phyloP scores from a whole-genome alignment of 1,140 invertebrate species.

The Lepidostoma basale region DNA sequence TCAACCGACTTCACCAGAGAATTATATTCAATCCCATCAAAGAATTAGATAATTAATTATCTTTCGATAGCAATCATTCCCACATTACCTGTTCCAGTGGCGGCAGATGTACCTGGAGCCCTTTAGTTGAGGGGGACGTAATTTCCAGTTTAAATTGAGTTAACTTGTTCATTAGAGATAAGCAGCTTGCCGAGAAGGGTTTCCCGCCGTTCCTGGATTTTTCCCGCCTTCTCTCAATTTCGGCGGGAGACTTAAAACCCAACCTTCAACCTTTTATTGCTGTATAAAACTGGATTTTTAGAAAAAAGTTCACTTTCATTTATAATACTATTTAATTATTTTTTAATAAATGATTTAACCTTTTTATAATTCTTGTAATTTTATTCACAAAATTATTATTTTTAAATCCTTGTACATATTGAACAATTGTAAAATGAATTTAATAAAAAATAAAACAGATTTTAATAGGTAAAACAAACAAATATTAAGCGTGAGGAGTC shows the following conservation, averaged over 20 bases:
- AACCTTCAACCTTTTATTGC: not conserved
- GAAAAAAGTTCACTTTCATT: not conserved
- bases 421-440: no score
- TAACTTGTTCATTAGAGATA: conserved; percentile 47
- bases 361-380: no score
- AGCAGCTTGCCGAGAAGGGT: conserved; percentile 40
- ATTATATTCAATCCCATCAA: no score
- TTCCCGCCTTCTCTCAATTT: conserved; percentile 1
- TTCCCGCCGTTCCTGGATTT: conserved; percentile 14
- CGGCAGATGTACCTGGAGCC: conserved; percentile 35
- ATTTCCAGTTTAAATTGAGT: conserved; percentile 47
- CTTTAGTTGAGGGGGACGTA: conserved; percentile 6
- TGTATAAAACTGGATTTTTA: not conserved
- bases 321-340: no score
- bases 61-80: not conserved
- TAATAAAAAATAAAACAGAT: no score
- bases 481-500: no score
- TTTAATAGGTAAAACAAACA: no score
- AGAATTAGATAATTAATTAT: no score
- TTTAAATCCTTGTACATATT: no score
- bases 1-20: no score
- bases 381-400: no score
- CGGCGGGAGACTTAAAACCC: not conserved
- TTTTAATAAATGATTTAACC: no score
- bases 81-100: conserved; percentile 5